Evolutionary conservation across 2,113 vertebrate genomes (phyloP).

Genomic region (Heliornis fulica): DNA sequence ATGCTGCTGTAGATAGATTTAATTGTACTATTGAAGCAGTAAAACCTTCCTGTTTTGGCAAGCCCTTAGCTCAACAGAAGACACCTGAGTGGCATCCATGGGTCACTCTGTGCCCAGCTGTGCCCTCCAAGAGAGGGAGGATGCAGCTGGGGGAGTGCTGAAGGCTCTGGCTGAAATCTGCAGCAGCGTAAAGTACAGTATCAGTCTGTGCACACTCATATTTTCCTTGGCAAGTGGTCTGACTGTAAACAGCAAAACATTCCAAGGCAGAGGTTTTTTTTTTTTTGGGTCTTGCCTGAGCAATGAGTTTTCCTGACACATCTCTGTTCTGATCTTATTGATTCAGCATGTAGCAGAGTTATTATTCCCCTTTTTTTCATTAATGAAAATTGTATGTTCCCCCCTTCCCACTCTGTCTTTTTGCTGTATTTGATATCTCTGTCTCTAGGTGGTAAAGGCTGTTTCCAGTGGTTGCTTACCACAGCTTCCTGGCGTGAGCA

Average conservation of each 20-base stretch:
- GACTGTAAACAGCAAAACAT: conserved; percentile 44
- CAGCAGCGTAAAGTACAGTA: neutral
- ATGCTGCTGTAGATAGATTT: neutral
- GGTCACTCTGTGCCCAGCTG: neutral
- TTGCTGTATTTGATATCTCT: conserved; percentile 20
- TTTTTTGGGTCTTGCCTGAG: neutral
- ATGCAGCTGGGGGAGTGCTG: neutral
- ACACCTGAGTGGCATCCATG: neutral
- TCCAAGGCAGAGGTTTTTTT: neutral
- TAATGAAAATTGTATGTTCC: neutral
- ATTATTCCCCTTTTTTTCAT: neutral
- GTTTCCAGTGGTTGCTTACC: conserved; percentile 21
- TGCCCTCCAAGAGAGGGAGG: neutral
- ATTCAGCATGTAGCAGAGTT: neutral
- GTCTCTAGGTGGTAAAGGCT: conserved; percentile 47
- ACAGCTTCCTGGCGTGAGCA: neutral
- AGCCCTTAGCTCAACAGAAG: neutral
- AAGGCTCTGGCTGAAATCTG: neutral
- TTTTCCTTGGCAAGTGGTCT: conserved; percentile 31
- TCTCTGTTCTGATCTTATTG: neutral
- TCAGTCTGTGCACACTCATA: neutral
- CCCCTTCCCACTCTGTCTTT: neutral
- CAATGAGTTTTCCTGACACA: conserved; percentile 6
- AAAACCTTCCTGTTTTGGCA: neutral
- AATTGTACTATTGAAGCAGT: neutral